Evolutionary conservation across 2,888 invertebrate species (phyloP), one percentile per base, ranked within the genome.

Genomic region (Malthinus seriepunctatus): DNA sequence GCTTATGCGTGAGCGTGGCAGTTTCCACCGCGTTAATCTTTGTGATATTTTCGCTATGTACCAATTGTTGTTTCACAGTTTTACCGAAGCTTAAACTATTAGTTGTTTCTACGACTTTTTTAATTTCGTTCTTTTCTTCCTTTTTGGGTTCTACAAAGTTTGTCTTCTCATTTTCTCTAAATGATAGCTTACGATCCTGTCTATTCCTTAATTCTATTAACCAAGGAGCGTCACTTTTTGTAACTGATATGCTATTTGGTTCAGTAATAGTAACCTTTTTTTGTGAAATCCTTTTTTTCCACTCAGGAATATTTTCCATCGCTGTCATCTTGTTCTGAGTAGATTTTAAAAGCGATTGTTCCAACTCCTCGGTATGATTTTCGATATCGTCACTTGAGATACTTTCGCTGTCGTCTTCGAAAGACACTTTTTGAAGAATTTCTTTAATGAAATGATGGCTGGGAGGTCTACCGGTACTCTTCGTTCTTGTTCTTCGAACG

Each of bases 381-480:
- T 23, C 23, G 23, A 23, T 23, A 3, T 23, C 23, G 2, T 23
- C 23, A 5, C 23, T 23, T 2, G 23, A 23, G 5, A 5, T 23
- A 23, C 23, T 23, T 23, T 23, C 23, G 23, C 5, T 23, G 5
- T 23, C 23, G 23, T 23, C 23, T 23, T 23, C 3, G 5, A 23
- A 5, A 23, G 23, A 5, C 23, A 5, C 23, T 23, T 23, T 23
- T 23, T 23, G 23, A 23, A 23, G 23, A 5, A 23, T 55, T 10
- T 39, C 45, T 50, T 59, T 62, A 5, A 53, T 34, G 35, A 62
- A 62, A 8, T 32, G 12, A 7, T 53, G 52, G 47, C 56, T 56
- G 1, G 62, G 62, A 10, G 58, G 52, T 37, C 62, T 32, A 2
- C 56, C 62, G 11, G 42, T 32, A 12, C 62, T 62, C 49, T 11